These are phyloP conservation scores for Lichenostomus cassidix DNA, from an alignment of 2,113 vertebrate genomes.

Conservation along the genomic window DNA sequence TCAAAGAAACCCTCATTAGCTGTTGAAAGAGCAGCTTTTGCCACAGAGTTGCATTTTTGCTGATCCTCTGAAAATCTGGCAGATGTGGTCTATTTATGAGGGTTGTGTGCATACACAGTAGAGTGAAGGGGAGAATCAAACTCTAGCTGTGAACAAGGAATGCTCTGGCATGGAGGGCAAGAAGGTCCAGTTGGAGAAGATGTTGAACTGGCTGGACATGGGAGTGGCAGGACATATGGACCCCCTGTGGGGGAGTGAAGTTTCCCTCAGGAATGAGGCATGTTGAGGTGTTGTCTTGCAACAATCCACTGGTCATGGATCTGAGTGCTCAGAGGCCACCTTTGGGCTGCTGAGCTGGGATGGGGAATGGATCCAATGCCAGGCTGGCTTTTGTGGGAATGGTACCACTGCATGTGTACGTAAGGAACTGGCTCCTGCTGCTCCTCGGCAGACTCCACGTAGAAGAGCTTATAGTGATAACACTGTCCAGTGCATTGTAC, in stretches of 20 bases:
- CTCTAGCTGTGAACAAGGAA: background rate
- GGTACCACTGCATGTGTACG: rapidly evolving
- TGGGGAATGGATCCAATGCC: rapidly evolving
- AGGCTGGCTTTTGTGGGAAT: rapidly evolving
- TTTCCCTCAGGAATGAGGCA: background rate
- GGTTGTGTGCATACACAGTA: rapidly evolving
- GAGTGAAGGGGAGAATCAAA: background rate
- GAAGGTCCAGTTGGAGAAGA: rapidly evolving
- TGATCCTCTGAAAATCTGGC: background rate
- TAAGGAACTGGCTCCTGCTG: rapidly evolving
- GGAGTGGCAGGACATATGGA: background rate
- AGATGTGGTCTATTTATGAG: background rate
- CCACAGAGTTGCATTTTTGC: background rate
- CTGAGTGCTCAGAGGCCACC: rapidly evolving
- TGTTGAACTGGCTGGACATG: rapidly evolving
- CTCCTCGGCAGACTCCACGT: background rate
- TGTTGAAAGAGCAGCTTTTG: background rate
- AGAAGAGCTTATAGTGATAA: background rate
- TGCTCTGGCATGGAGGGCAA: background rate
- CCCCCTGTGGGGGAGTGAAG: background rate
- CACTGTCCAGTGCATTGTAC: background rate
- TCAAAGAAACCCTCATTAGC: background rate
- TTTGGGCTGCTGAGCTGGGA: background rate
- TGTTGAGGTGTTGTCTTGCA: background rate
- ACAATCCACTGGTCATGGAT: rapidly evolving